Percentiles rank a stretch among this genome's conserved stretches.
phyloP scores from a whole-genome alignment of 2,888 invertebrate species.

The Melinaea marsaeus region DNA sequence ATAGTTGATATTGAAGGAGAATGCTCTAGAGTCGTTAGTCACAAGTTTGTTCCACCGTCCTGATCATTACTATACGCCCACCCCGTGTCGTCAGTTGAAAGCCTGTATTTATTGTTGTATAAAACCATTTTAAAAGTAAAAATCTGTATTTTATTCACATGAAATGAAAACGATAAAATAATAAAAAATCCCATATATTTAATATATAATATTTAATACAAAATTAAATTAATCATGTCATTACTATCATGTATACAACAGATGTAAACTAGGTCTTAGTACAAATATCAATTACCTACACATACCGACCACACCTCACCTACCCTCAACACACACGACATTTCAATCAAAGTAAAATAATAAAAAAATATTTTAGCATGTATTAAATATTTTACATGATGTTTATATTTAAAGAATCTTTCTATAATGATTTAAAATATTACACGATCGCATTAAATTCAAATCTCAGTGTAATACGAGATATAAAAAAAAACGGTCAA shows the following conservation, averaged over 20 bases:
- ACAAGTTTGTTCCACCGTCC: slow-evolving; percentile 58
- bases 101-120: slow-evolving; percentile 75
- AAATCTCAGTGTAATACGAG: too few relatives aligned
- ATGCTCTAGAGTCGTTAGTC: slow-evolving; percentile 14
- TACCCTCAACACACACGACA: too few relatives aligned
- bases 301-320: too few relatives aligned
- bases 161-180: neutral
- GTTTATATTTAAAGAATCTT: too few relatives aligned
- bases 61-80: slow-evolving; percentile 54
- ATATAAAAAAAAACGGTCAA: too few relatives aligned
- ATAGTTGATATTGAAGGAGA: too few relatives aligned
- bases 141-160: slow-evolving; percentile 25
- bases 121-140: slow-evolving; percentile 59
- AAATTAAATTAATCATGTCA: slow-evolving; percentile 22
- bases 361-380: too few relatives aligned
- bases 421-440: too few relatives aligned
- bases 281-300: too few relatives aligned
- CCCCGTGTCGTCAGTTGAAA: slow-evolving; percentile 67
- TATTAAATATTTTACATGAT: too few relatives aligned
- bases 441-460: too few relatives aligned
- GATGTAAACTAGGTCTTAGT: neutral
- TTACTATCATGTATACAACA: slow-evolving; percentile 15
- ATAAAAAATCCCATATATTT: slow-evolving; percentile 25
- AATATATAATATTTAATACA: slow-evolving; percentile 18
- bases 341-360: too few relatives aligned